These are phyloP conservation scores for Triops longicaudatus DNA, from an alignment of 1,140 invertebrate genomes.

Conservation along the genomic window DNA sequence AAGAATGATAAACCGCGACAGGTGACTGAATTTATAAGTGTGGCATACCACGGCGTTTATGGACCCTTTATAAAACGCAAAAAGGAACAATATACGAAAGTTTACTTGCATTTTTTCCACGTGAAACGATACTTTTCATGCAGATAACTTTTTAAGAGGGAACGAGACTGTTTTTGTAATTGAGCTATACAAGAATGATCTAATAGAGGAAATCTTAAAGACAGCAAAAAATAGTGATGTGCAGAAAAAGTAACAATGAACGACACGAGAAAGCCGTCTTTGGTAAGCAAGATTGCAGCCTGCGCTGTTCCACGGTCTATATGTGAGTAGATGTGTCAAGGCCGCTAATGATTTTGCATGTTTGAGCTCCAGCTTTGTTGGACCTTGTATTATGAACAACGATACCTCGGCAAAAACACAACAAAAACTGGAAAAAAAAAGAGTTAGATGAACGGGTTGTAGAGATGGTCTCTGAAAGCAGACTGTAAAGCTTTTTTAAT, in stretches of 20 bases:
- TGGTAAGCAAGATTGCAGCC: background rate
- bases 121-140: background rate
- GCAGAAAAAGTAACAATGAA: background rate
- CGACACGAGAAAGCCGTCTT: background rate
- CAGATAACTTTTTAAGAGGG: background rate
- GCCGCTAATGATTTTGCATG: background rate
- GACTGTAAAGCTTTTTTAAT: too few relatives aligned
- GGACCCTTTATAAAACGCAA: background rate
- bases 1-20: background rate
- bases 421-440: background rate
- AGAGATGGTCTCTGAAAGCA: background rate
- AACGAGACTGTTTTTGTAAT: background rate
- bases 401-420: background rate
- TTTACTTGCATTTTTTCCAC: background rate
- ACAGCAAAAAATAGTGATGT: background rate
- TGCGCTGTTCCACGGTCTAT: background rate
- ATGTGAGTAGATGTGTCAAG: background rate
- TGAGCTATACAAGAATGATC: background rate
- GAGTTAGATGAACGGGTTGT: background rate
- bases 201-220: background rate
- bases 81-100: background rate
- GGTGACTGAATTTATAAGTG: constrained; percentile 6
- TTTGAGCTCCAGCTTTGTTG: background rate
- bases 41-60: background rate
- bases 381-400: background rate